These are phyloP conservation scores for Ochotona princeps DNA, from an alignment of 2,113 vertebrate species.

Conservation along the genomic window DNA sequence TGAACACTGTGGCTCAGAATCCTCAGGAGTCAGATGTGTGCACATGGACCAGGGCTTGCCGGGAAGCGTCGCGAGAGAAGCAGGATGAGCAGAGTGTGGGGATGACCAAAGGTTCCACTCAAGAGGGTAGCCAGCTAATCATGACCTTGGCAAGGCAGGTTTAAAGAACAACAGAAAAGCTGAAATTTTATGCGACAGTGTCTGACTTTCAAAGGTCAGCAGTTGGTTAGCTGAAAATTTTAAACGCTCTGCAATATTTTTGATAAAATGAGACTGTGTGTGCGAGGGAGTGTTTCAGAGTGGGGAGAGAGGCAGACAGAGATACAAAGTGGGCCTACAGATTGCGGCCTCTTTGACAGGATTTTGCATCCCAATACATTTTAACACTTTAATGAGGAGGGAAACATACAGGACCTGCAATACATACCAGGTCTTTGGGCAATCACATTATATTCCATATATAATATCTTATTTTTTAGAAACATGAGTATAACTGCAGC, in stretches of 20 bases:
- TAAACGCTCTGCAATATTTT: background rate
- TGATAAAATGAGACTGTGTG: background rate
- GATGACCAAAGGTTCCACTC: background rate
- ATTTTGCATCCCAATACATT: background rate
- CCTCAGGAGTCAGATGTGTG: background rate
- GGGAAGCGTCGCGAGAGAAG: background rate
- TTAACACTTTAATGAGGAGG: too few species aligned
- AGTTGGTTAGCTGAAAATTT: background rate
- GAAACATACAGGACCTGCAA: background rate
- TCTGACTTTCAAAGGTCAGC: conserved; percentile 34
- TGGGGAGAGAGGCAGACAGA: too few species aligned
- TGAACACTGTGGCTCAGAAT: background rate
- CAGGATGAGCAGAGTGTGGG: background rate
- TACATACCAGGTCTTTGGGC: background rate
- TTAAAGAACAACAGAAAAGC: conserved; percentile 13
- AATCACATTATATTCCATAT: background rate
- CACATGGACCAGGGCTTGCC: background rate
- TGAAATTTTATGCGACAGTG: background rate
- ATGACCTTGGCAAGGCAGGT: background rate
- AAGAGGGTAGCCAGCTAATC: background rate
- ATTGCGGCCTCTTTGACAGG: background rate
- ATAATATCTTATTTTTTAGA: background rate
- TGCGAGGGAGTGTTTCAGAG: background rate
- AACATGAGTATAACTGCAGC: background rate
- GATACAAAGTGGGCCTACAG: background rate